Evolutionary conservation across 2,888 invertebrate species (phyloP).

Genomic region (Polyommatus icarus): DNA sequence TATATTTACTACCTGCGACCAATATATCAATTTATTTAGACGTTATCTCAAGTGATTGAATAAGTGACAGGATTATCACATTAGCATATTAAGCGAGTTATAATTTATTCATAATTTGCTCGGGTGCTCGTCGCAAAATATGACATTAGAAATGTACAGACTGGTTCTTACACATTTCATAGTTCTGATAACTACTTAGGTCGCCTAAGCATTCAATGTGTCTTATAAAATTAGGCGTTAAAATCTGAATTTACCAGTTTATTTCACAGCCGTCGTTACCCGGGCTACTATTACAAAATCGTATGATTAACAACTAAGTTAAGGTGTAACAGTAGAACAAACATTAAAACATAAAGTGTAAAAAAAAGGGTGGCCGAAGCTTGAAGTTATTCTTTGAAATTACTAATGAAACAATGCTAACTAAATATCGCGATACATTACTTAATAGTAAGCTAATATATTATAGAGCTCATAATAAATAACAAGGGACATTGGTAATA

Average conservation of each 20-base stretch:
- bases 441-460: too few relatives aligned
- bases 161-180: not conserved
- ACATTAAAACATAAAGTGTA: too few relatives aligned
- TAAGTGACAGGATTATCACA: conserved; percentile 3
- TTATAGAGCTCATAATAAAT: too few relatives aligned
- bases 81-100: conserved; percentile 4
- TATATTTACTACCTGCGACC: not conserved
- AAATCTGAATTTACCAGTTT: not conserved
- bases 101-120: conserved; percentile 15
- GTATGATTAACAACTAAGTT: too few relatives aligned
- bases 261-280: not conserved
- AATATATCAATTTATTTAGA: conserved; percentile 17
- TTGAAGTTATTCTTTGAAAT: too few relatives aligned
- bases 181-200: not conserved
- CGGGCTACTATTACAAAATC: not conserved
- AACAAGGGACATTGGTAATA: not conserved
- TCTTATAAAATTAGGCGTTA: not conserved
- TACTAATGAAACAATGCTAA: too few relatives aligned
- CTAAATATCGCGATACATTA: too few relatives aligned
- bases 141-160: not conserved
- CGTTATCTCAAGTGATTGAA: not conserved
- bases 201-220: too few relatives aligned
- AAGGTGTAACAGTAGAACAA: too few relatives aligned
- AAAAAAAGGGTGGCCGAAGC: too few relatives aligned
- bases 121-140: not conserved